Percentiles rank a stretch among this genome's conserved stretches.
phyloP scores from a whole-genome alignment of 1,140 invertebrate genomes.

The Macrosteles quadrilineatus region DNA sequence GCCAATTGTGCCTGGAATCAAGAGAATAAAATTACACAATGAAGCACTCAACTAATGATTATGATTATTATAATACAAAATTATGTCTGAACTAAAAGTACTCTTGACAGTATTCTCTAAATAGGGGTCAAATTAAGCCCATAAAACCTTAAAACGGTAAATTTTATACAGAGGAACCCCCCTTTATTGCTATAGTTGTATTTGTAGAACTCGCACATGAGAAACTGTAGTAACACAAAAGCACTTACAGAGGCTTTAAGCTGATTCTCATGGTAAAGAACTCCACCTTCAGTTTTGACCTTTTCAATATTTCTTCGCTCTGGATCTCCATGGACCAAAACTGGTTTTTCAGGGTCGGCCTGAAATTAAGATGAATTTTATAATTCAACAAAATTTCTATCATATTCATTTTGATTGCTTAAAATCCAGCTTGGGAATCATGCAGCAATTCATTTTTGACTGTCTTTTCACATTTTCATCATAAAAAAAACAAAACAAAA shows the following conservation, averaged over 20 bases:
- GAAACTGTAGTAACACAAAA: not conserved
- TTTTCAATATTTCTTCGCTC: constrained; percentile 68
- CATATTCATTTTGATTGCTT: too few relatives aligned
- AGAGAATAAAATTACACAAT: too few relatives aligned
- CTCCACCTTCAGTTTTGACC: constrained; percentile 69
- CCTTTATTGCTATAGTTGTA: not conserved
- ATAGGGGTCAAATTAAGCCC: not conserved
- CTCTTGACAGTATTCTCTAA: not conserved
- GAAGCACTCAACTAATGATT: too few relatives aligned
- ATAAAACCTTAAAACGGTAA: not conserved
- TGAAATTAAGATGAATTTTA: too few relatives aligned
- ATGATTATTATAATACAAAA: not conserved
- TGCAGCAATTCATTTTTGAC: too few relatives aligned
- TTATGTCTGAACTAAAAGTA: not conserved
- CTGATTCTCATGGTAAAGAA: constrained; percentile 77
- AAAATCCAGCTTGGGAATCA: too few relatives aligned
- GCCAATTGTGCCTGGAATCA: not conserved
- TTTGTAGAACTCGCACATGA: not conserved
- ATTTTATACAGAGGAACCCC: not conserved
- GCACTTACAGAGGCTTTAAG: constrained; percentile 55
- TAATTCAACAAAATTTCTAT: too few relatives aligned
- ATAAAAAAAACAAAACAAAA: too few relatives aligned
- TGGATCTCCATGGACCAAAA: constrained; percentile 84
- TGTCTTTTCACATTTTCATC: too few relatives aligned
- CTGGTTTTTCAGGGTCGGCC: constrained; percentile 63